Percentiles rank a stretch among this genome's conserved stretches.
phyloP scores from a whole-genome alignment of 1,140 invertebrate species.

The Zaprionus inermis region DNA sequence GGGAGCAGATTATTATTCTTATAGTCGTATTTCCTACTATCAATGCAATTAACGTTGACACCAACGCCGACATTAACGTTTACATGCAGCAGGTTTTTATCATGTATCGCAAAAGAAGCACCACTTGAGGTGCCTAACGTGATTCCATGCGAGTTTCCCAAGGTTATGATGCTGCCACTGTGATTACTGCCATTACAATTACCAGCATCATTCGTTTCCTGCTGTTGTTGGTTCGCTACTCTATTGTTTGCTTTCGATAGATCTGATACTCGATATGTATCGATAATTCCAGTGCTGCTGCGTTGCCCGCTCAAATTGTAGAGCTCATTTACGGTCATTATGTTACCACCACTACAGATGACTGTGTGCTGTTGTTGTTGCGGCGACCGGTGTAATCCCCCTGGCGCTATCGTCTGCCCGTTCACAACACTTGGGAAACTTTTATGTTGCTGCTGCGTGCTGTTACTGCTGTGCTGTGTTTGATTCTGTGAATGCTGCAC shows the following conservation, averaged over 20 bases:
- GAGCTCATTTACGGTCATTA: conserved; percentile 54
- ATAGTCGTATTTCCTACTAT: conserved; percentile 66
- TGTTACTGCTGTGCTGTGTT: conserved; percentile 4
- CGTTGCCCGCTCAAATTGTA: conserved; percentile 53
- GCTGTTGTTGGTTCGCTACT: background rate
- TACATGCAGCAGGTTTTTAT: conserved; percentile 54
- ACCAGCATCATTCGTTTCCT: conserved; percentile 6
- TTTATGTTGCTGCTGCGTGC: conserved; percentile 45
- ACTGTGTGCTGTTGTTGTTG: conserved; percentile 52
- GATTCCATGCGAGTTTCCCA: conserved; percentile 44
- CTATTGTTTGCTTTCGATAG: conserved; percentile 31
- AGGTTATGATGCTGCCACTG: conserved; percentile 31
- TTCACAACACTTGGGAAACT: conserved; percentile 58
- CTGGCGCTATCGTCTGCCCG: conserved; percentile 27
- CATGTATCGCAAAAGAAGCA: conserved; percentile 48
- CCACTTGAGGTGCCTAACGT: conserved; percentile 25
- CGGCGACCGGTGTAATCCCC: conserved; percentile 7
- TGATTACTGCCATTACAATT: conserved; percentile 29
- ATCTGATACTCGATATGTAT: conserved; percentile 44
- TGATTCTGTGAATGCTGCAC: conserved; percentile 25
- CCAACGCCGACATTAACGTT: conserved; percentile 38
- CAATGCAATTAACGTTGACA: conserved; percentile 52
- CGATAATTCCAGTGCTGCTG: conserved; percentile 30
- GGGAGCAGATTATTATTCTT: conserved; percentile 62
- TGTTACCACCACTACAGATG: conserved; percentile 53